Evolutionary conservation across 2,888 invertebrate genomes (phyloP).

Genomic region (Monoplex corrugatus): DNA sequence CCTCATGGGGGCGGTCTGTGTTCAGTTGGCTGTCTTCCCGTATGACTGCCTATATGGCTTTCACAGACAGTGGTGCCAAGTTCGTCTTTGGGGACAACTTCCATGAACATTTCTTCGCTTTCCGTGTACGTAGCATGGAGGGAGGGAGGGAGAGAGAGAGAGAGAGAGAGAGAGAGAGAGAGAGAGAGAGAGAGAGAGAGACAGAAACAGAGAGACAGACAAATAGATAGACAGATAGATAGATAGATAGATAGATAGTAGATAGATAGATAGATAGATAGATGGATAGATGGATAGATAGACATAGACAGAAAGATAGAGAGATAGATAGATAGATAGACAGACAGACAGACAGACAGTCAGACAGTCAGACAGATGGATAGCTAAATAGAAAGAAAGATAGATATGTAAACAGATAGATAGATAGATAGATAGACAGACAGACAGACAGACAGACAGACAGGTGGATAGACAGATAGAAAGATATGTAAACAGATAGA

Average conservation of each 20-base stretch:
- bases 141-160: no score
- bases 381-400: no score
- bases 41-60: slow-evolving; percentile 90
- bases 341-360: neutral
- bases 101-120: slow-evolving; percentile 88
- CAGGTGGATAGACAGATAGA: no score
- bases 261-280: neutral
- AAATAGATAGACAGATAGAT: neutral
- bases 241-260: neutral
- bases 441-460: no score
- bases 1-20: slow-evolving; percentile 83
- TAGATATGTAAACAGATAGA: no score
- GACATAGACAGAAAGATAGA: neutral
- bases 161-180: neutral
- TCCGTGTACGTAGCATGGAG: slow-evolving; percentile 85
- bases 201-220: slow-evolving; percentile 2
- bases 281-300: neutral
- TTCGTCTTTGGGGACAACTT: slow-evolving; percentile 89
- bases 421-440: no score
- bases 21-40: slow-evolving; percentile 87
- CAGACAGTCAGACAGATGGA: no score
- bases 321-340: neutral
- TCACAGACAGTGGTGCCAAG: slow-evolving; percentile 89
- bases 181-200: slow-evolving; percentile 22
- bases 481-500: no score